These are phyloP conservation scores for Hemibagrus wyckioides DNA, from an alignment of 2,113 vertebrate genomes.

Conservation along the genomic window DNA sequence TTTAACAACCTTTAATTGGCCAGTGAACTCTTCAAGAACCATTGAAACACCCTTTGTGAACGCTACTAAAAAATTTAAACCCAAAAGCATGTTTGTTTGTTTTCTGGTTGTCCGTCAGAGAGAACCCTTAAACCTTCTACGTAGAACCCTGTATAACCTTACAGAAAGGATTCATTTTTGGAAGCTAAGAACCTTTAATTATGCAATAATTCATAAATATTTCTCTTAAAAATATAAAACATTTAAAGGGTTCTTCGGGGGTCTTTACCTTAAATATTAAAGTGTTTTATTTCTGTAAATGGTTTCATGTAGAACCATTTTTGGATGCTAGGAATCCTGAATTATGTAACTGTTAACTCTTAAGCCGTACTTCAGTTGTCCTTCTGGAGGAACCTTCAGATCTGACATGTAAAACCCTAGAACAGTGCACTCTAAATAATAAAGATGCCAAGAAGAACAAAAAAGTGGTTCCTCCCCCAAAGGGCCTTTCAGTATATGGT, in stretches of 20 bases:
- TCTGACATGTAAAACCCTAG: not conserved
- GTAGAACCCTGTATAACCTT: not conserved
- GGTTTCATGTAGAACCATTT: not conserved
- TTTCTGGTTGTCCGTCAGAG: not conserved
- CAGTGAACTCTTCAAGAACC: not conserved
- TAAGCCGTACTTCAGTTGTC: not conserved
- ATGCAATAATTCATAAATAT: no score
- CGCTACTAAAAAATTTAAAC: not conserved
- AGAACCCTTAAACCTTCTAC: not conserved
- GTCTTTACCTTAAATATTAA: not conserved
- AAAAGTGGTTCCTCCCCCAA: no score
- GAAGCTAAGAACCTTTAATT: not conserved
- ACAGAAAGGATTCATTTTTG: not conserved
- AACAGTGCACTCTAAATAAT: no score
- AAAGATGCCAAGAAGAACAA: no score
- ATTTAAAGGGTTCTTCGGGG: not conserved
- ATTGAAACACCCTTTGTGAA: not conserved
- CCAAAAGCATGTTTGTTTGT: not conserved
- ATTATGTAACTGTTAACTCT: not conserved
- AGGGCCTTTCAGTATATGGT: no score
- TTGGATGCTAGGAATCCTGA: not conserved
- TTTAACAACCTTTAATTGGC: not conserved
- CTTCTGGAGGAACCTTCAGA: not conserved
- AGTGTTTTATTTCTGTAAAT: not conserved
- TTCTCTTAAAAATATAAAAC: not conserved